phyloP scores from a whole-genome alignment of 2,888 invertebrate genomes.

The Globia sparganii region DNA sequence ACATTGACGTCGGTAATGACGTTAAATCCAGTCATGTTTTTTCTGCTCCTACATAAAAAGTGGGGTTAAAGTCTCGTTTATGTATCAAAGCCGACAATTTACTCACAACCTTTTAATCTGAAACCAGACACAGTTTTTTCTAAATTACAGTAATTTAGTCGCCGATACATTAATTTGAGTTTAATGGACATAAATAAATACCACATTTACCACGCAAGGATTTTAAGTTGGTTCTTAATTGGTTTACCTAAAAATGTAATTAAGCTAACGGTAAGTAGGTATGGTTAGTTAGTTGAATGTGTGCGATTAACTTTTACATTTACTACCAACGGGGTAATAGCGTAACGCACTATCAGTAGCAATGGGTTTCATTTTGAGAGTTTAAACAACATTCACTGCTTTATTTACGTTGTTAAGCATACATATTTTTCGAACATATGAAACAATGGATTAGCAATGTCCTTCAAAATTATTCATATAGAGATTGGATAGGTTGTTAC shows the following conservation, averaged over 20 bases:
- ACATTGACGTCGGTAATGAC: constrained; percentile 18
- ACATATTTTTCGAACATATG: too few species aligned
- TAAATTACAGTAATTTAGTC: constrained; percentile 20
- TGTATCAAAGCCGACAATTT: not conserved
- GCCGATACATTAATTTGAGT: constrained; percentile 14
- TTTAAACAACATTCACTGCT: too few species aligned
- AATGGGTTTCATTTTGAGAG: not conserved
- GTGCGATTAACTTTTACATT: constrained; percentile 1
- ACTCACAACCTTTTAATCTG: not conserved
- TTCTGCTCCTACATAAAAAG: not conserved
- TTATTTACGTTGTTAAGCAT: too few species aligned
- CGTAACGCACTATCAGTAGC: too few species aligned
- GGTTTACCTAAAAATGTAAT: not conserved
- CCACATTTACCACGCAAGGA: not conserved
- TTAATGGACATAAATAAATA: constrained; percentile 17
- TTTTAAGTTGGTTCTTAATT: constrained; percentile 20
- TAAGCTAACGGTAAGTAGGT: constrained; percentile 1
- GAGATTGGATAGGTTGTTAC: too few species aligned
- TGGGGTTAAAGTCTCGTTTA: not conserved
- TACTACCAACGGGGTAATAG: not conserved
- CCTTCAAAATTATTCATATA: too few species aligned
- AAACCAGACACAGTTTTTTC: constrained; percentile 19
- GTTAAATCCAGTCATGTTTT: not conserved
- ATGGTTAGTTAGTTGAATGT: constrained; percentile 18
- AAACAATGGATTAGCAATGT: too few species aligned